Percentiles rank a stretch among this genome's conserved stretches.
Conservation (phyloP, 2,888 invertebrate genomes). For the Nemotelus nigrinus region DNA sequence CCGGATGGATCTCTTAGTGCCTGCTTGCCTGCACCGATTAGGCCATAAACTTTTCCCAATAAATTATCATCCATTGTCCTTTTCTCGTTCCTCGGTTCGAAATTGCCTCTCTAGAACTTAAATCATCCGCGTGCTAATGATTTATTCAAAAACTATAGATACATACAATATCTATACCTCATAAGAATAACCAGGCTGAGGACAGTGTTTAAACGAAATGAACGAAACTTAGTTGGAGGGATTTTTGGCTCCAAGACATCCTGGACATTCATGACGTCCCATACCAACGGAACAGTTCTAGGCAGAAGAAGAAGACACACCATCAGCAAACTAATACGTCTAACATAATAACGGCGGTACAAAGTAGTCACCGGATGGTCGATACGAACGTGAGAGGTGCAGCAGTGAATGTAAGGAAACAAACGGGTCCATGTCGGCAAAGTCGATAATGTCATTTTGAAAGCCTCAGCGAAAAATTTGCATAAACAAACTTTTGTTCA, state of each 20-base stretch:
- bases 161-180: not conserved
- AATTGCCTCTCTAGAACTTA: conserved; percentile 1
- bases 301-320: too few relatives aligned
- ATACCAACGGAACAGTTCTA: too few relatives aligned
- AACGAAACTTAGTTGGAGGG: too few relatives aligned
- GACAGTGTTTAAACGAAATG: too few relatives aligned
- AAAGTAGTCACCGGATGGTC: too few relatives aligned
- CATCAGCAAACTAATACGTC: too few relatives aligned
- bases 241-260: too few relatives aligned
- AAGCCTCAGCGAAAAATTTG: conserved; percentile 38
- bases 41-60: conserved; percentile 21
- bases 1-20: not conserved
- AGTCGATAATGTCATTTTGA: conserved; percentile 36
- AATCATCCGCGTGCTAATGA: conserved; percentile 23
- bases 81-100: not conserved
- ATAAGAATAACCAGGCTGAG: too few relatives aligned
- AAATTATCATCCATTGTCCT: conserved; percentile 32
- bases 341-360: too few relatives aligned
- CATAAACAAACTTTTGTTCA: conserved; percentile 36
- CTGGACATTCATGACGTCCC: too few relatives aligned
- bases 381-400: too few relatives aligned
- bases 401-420: too few relatives aligned
- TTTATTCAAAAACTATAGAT: conserved; percentile 38
- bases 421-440: not conserved
- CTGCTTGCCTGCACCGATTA: not conserved